These are phyloP conservation scores for Tetramorium bicarinatum DNA, from an alignment of 2,888 invertebrate species.

Conservation along the genomic window DNA sequence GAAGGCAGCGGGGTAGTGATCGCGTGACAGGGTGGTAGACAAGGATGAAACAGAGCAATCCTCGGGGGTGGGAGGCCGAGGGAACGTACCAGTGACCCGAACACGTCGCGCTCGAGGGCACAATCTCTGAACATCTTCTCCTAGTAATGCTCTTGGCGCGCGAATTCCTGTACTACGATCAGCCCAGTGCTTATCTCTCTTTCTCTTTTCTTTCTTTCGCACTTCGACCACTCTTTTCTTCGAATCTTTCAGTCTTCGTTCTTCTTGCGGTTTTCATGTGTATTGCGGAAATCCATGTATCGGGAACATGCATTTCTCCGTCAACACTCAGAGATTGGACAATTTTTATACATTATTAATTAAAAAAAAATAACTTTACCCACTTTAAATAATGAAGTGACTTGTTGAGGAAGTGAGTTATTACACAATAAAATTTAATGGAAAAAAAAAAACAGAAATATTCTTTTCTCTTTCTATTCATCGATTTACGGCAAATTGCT, in stretches of 20 bases:
- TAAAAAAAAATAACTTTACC: neutral
- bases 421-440: neutral
- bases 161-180: slow-evolving; percentile 78
- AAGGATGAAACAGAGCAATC: slow-evolving; percentile 43
- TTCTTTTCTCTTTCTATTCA: neutral
- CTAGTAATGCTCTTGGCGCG: slow-evolving; percentile 80
- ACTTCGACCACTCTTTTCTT: neutral
- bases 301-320: neutral
- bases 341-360: neutral
- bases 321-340: neutral
- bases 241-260: neutral
- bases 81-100: slow-evolving; percentile 81
- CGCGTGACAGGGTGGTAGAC: slow-evolving; percentile 51
- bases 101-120: slow-evolving; percentile 83
- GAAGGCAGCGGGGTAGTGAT: slow-evolving; percentile 40
- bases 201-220: neutral
- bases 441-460: neutral
- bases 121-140: slow-evolving; percentile 83
- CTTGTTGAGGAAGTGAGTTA: neutral
- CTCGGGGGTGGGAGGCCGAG: slow-evolving; percentile 61
- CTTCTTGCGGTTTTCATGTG: neutral
- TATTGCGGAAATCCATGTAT: neutral
- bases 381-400: neutral
- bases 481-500: neutral
- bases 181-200: slow-evolving; percentile 16